Percentiles rank a stretch among this genome's conserved stretches.
phyloP scores from a whole-genome alignment of 2,888 invertebrate species.

The Napeogenes inachia region DNA sequence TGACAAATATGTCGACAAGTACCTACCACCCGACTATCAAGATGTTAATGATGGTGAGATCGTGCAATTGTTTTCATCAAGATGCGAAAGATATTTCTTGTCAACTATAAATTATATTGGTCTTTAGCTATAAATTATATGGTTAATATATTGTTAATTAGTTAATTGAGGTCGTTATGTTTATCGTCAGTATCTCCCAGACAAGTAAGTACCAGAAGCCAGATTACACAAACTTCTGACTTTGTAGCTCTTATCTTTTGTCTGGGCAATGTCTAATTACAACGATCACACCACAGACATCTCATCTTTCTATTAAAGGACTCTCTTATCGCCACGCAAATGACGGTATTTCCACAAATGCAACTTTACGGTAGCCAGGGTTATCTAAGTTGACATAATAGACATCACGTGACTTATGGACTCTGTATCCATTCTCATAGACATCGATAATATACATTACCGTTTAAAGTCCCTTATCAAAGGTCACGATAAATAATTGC shows the following conservation, averaged over 20 bases:
- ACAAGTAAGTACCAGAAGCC: too few species aligned
- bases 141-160: too few species aligned
- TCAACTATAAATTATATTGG: too few species aligned
- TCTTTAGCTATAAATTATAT: too few species aligned
- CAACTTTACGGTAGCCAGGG: constrained; percentile 4
- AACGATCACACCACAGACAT: neutral
- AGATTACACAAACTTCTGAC: constrained; percentile 10
- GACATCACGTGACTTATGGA: constrained; percentile 1
- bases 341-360: neutral
- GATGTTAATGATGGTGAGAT: constrained; percentile 79
- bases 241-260: constrained; percentile 19
- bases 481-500: neutral
- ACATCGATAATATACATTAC: neutral
- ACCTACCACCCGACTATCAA: constrained; percentile 83
- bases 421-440: constrained; percentile 2
- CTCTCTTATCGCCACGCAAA: neutral
- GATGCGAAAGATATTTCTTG: too few species aligned
- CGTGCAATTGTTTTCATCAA: too few species aligned
- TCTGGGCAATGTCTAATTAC: constrained; percentile 29
- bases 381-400: constrained; percentile 12
- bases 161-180: too few species aligned
- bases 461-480: neutral
- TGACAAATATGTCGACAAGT: constrained; percentile 89
- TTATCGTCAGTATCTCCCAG: too few species aligned
- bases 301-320: neutral